Percentiles rank a stretch among this genome's conserved stretches.
phyloP scores from a whole-genome alignment of 2,888 invertebrate genomes.

The Trachelus iudaicus region DNA sequence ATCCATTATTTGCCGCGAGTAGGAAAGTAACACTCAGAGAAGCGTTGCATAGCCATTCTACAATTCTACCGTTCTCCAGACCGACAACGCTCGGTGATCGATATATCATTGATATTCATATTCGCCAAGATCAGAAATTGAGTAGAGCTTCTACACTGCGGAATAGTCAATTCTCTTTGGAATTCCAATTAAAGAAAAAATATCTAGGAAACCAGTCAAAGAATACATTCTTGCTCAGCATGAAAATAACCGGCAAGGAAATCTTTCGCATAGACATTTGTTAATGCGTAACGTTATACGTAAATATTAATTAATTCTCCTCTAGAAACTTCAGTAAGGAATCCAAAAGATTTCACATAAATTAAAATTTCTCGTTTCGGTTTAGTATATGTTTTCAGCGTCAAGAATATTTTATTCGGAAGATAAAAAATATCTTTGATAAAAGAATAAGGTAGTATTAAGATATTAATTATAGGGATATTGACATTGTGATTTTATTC shows the following conservation, averaged over 20 bases:
- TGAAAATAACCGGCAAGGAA: not conserved
- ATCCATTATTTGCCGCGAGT: conserved; percentile 35
- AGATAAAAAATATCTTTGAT: no score
- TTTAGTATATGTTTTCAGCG: not conserved
- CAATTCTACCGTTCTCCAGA: not conserved
- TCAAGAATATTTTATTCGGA: no score
- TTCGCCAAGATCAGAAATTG: conserved; percentile 25
- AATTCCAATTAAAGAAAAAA: not conserved
- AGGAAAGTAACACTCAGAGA: conserved; percentile 28
- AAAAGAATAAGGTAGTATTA: not conserved
- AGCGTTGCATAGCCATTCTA: conserved; percentile 32
- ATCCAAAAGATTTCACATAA: not conserved
- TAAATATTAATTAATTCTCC: not conserved
- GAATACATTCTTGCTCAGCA: not conserved
- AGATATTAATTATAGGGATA: not conserved
- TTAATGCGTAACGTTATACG: not conserved
- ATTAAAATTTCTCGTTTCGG: not conserved
- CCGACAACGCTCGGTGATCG: conserved; percentile 13
- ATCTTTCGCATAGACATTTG: not conserved
- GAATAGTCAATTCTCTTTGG: not conserved
- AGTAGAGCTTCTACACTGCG: not conserved
- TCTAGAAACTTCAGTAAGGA: not conserved
- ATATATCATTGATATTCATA: conserved; percentile 34
- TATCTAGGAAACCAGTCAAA: not conserved
- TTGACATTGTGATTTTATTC: no score